Conservation (phyloP, 2,888 invertebrate genomes). For the Rhagophthalmus giganteus region DNA sequence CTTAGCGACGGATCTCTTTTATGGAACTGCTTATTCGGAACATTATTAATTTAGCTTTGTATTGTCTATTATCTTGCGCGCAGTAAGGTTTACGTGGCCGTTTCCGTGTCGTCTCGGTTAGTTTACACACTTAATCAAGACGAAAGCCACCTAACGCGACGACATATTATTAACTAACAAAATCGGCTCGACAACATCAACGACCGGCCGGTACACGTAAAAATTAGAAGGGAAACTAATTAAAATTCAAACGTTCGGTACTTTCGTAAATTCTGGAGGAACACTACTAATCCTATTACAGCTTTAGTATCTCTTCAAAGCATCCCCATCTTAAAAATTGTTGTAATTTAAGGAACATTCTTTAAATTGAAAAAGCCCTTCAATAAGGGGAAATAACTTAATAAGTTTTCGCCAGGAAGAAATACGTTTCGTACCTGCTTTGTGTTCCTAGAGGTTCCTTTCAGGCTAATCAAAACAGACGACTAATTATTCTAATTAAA, state of each 20-base stretch:
- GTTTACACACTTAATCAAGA: too few species aligned
- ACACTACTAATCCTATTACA: background rate
- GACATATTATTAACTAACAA: too few species aligned
- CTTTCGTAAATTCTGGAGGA: background rate
- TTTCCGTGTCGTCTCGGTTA: too few species aligned
- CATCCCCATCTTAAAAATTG: background rate
- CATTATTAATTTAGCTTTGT: background rate
- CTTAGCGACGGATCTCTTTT: background rate
- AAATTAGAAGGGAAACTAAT: too few species aligned
- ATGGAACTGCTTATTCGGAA: background rate
- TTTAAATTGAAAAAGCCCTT: constrained; percentile 11
- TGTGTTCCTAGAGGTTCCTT: constrained; percentile 29
- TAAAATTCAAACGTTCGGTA: too few species aligned
- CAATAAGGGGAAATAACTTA: constrained; percentile 26
- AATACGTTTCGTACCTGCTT: constrained; percentile 28
- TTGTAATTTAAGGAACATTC: background rate
- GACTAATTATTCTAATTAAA: constrained; percentile 40
- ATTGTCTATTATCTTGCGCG: background rate
- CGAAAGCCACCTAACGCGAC: too few species aligned
- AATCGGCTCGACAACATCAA: too few species aligned
- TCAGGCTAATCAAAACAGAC: constrained; percentile 38
- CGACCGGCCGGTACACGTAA: too few species aligned
- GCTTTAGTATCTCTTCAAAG: background rate
- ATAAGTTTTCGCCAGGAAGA: constrained; percentile 27
- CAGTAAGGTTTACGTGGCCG: too few species aligned